Evolutionary conservation across 2,113 vertebrate genomes (phyloP), one percentile per base, ranked within the genome.

Genomic region (Paramisgurnus dabryanus): DNA sequence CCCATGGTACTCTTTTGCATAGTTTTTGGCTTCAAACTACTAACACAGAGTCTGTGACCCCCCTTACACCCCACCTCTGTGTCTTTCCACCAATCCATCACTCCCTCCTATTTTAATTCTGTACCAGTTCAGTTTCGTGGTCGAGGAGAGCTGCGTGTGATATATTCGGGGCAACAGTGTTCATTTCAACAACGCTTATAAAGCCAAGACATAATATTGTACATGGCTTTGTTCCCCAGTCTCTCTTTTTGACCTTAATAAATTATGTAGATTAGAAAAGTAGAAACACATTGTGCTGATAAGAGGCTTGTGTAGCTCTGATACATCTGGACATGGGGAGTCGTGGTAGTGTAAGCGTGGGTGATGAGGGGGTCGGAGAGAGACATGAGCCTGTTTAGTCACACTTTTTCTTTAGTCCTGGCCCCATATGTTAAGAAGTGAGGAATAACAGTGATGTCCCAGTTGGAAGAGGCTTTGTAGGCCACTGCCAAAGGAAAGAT

Each of bases 131-230:
- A 63, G 66, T 13, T 17, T 68, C 66, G 57, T 72, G 69, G 71
- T 67, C 40, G 17, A 61, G n/a, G 73, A 47, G 73, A 78, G 75
- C 70, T 81, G 83, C 86, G 87, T 87, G 84, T 87, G 55, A 77
- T 76, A 72, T 66, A 81, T 85, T 83, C 82, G 84, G 87, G 84
- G 87, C 87, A 86, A 89, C 83, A 49, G 76, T 84, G 86, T 83
- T 90, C 84, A 87, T 87, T 92, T 91, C 85, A 88, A 86, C 85
- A 89, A 90, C 81, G 87, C 67, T 84, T 82, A 67, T 84, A 67
- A 86, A 65, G 90, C 91, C 90, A 91, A 91, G 88, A 89, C 90
- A 92, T 88, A 92, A 92, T 93, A 91, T 93, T 93, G 91, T 91
- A 87, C 87, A 85, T 93, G 92, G 90, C 91, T 79, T 53, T 13